Evolutionary conservation across 2,888 invertebrate genomes (phyloP).

Genomic region (Busseola fusca): DNA sequence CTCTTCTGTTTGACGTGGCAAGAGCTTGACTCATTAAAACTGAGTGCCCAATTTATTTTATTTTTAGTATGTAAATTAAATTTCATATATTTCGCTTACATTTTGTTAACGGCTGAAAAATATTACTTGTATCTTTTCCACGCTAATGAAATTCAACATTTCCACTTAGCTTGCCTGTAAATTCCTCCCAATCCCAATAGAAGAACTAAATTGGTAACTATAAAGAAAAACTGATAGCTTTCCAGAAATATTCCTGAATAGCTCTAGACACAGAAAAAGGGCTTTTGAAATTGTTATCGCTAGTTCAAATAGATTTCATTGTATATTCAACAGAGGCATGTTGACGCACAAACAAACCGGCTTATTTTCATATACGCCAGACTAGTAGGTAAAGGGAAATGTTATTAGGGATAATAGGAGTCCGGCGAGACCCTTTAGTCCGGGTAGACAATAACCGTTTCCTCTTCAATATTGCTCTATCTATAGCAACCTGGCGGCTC

Average conservation of each 20-base stretch:
- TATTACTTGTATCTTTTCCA: conserved; percentile 2
- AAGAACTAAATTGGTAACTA: background rate
- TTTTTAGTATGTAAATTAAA: conserved; percentile 47
- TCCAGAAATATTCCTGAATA: conserved; percentile 15
- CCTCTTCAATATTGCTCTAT: conserved; percentile 71
- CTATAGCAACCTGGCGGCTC: conserved; percentile 58
- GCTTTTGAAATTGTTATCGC: conserved; percentile 42
- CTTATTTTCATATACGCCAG: conserved; percentile 63
- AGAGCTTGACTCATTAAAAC: conserved; percentile 57
- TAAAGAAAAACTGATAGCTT: background rate
- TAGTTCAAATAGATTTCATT: conserved; percentile 44
- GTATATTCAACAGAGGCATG: conserved; percentile 55
- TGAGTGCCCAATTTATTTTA: conserved; percentile 61
- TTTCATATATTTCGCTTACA: conserved; percentile 31
- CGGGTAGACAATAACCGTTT: conserved; percentile 73
- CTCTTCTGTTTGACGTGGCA: conserved; percentile 48
- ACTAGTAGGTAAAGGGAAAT: conserved; percentile 67
- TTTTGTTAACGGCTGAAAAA: conserved; percentile 25
- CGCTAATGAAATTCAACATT: conserved; percentile 22
- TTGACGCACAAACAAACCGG: conserved; percentile 59
- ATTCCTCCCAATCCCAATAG: background rate
- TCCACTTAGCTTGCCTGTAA: conserved; percentile 3
- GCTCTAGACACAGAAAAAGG: conserved; percentile 20
- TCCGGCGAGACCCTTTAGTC: conserved; percentile 69
- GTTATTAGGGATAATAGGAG: conserved; percentile 74